Conservation (phyloP, 92 coral and sea anemone species). For the Paragorgia papillata region DNA sequence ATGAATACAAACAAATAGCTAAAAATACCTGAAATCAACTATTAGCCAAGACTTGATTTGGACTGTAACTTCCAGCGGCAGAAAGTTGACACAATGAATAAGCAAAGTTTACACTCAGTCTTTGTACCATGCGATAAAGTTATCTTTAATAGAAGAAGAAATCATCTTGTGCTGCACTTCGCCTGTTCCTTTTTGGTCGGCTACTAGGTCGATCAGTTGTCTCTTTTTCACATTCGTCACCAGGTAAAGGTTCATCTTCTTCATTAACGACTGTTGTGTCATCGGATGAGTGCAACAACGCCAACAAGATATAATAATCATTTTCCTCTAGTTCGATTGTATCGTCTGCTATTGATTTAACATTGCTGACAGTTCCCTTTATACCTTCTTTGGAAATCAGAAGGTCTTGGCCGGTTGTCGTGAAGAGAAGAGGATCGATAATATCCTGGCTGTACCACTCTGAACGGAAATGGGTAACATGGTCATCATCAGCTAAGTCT, state of each 20-base stretch:
- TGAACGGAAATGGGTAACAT: constrained; percentile 43
- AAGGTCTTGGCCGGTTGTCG: constrained; percentile 49
- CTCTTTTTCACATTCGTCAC: constrained; percentile 4
- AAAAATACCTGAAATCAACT: too few relatives aligned
- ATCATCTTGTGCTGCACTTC: constrained; percentile 44
- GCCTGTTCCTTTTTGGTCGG: constrained; percentile 43
- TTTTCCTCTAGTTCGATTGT: constrained; percentile 42
- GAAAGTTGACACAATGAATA: too few relatives aligned
- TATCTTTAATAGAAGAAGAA: constrained; percentile 28
- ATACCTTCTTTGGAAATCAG: constrained; percentile 48
- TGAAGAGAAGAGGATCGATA: constrained; percentile 56
- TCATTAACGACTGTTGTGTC: constrained; percentile 4
- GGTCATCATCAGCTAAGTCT: constrained; percentile 46
- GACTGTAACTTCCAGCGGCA: too few relatives aligned
- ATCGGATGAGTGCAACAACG: constrained; percentile 22
- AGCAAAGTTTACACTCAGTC: too few relatives aligned
- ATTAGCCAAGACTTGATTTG: too few relatives aligned
- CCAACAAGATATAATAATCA: constrained; percentile 26
- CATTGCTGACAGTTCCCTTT: constrained; percentile 54
- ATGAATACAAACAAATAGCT: too few relatives aligned
- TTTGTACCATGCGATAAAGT: constrained; percentile 1
- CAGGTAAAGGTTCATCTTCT: constrained; percentile 10
- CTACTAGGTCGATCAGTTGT: constrained; percentile 14
- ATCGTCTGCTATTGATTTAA: constrained; percentile 40
- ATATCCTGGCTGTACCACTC: constrained; percentile 53